Conservation (phyloP, 2,797 vertebrate species). For the Hemitrygon akajei region DNA sequence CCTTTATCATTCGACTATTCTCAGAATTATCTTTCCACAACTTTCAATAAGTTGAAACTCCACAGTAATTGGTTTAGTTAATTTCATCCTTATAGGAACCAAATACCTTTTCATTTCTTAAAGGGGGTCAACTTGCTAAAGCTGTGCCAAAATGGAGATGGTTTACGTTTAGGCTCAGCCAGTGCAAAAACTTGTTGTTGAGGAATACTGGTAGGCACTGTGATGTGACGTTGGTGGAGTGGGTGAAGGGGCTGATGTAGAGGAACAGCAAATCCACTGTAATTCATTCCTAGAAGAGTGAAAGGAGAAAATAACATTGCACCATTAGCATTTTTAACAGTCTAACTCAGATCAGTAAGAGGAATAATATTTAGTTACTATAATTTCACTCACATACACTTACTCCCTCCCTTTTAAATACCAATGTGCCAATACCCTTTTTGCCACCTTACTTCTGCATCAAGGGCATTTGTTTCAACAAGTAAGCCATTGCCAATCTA, state of each 20-base stretch:
- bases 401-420: not conserved
- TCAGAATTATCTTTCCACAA: not conserved
- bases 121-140: slow-evolving; percentile 81
- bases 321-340: not conserved
- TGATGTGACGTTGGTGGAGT: slow-evolving; percentile 88
- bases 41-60: not conserved
- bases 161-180: slow-evolving; percentile 88
- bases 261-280: slow-evolving; percentile 62
- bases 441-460: not conserved
- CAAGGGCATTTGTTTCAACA: not conserved
- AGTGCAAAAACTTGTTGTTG: slow-evolving; percentile 92
- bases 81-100: not conserved
- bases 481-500: not conserved
- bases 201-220: slow-evolving; percentile 86
- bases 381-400: not conserved
- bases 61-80: fast-evolving
- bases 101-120: slow-evolving; percentile 66
- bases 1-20: not conserved
- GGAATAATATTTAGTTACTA: not conserved
- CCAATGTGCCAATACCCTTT: not conserved
- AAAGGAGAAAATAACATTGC: slow-evolving; percentile 37
- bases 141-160: slow-evolving; percentile 78
- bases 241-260: slow-evolving; percentile 81
- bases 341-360: not conserved
- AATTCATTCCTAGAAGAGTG: slow-evolving; percentile 60